Evolutionary conservation across 2,888 invertebrate genomes (phyloP).

Genomic region (Dyspetes luteomarginatus): DNA sequence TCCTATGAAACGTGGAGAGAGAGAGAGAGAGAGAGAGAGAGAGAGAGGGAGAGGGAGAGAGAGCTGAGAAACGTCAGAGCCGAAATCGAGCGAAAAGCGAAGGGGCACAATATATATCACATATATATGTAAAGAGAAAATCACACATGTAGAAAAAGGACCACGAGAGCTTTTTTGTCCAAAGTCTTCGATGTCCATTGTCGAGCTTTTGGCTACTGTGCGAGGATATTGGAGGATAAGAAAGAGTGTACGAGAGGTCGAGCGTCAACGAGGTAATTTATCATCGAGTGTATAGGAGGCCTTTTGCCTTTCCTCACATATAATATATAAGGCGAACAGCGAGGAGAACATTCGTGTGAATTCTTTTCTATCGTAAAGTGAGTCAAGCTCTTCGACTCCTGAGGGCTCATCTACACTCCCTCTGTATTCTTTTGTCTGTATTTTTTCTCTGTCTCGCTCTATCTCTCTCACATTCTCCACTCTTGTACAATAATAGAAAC

Average conservation of each 20-base stretch:
- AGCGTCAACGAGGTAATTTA: slow-evolving; percentile 62
- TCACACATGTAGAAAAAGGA: slow-evolving; percentile 17
- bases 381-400: slow-evolving; percentile 9
- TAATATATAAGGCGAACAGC: neutral
- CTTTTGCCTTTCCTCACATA: neutral
- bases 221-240: slow-evolving; percentile 42
- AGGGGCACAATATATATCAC: neutral
- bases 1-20: slow-evolving; percentile 24
- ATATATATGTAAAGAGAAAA: neutral
- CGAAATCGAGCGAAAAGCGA: slow-evolving; percentile 62
- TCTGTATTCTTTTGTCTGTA: neutral
- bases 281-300: slow-evolving; percentile 38
- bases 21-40: too few relatives aligned
- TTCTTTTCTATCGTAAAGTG: slow-evolving; percentile 25
- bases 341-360: slow-evolving; percentile 7
- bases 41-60: slow-evolving; percentile 4
- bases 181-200: slow-evolving; percentile 39
- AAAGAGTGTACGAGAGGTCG: slow-evolving; percentile 37
- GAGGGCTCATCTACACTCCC: neutral
- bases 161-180: slow-evolving; percentile 30
- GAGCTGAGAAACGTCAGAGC: slow-evolving; percentile 40
- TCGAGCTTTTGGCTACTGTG: slow-evolving; percentile 26
- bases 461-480: neutral
- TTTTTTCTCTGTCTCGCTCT: slow-evolving; percentile 20
- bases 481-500: slow-evolving; percentile 11